Evolutionary conservation across 1,140 invertebrate species (phyloP).

Genomic region (Caenorhabditis elegans): WBcel235 BX284605.5:9324501-9325000

Average conservation of each 20-base stretch:
- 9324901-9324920: background rate
- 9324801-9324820: too few relatives aligned
- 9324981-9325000: background rate
- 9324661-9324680: background rate
- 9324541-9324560: too few relatives aligned
- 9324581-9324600: background rate
- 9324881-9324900: too few relatives aligned
- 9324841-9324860: too few relatives aligned
- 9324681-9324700: background rate
- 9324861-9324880: too few relatives aligned
- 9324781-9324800: too few relatives aligned
- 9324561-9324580: background rate
- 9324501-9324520: background rate
- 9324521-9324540: too few relatives aligned
- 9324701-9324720: background rate
- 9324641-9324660: background rate
- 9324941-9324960: background rate
- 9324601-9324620: background rate
- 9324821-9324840: too few relatives aligned
- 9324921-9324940: slow-evolving; percentile 16
- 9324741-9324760: background rate
- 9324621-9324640: background rate
- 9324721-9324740: background rate
- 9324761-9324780: background rate
- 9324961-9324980: slow-evolving; percentile 1